These are phyloP conservation scores for Nipponacmea schrenckii DNA, from an alignment of 2,888 invertebrate species.

Conservation along the genomic window DNA sequence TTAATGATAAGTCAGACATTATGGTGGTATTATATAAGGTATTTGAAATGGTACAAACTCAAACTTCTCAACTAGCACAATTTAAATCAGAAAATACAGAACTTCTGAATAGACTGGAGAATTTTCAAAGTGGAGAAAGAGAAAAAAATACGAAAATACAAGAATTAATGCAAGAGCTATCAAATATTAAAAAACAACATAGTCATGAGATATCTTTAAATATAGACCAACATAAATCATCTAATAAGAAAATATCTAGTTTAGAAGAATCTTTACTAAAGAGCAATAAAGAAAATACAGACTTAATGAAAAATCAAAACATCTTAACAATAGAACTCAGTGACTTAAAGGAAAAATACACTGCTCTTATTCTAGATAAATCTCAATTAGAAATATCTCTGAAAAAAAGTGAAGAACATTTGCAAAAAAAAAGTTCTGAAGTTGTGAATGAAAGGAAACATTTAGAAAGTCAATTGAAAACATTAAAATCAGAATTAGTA, in stretches of 20 bases:
- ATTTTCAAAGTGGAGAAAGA: conserved; percentile 16
- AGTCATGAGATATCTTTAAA: conserved; percentile 24
- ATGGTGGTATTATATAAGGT: conserved; percentile 17
- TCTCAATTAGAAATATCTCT: neutral
- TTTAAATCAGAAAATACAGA: conserved; percentile 19
- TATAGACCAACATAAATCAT: neutral
- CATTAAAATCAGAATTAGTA: conserved; percentile 8
- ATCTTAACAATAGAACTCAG: neutral
- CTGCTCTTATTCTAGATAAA: neutral
- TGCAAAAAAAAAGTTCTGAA: neutral
- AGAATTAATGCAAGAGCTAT: conserved; percentile 11
- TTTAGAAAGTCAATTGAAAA: conserved; percentile 10
- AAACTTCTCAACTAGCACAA: conserved; percentile 16
- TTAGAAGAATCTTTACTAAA: conserved; percentile 20
- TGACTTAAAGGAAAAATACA: neutral
- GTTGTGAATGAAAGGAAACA: conserved; percentile 6
- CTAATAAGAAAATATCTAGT: neutral
- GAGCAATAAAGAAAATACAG: conserved; percentile 18
- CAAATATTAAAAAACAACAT: conserved; percentile 12
- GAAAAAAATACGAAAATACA: conserved; percentile 14
- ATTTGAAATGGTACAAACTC: conserved; percentile 19
- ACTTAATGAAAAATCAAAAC: conserved; percentile 9
- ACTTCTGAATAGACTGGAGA: conserved; percentile 23
- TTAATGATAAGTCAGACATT: conserved; percentile 26
- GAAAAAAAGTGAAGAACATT: neutral